Evolutionary conservation across 2,797 vertebrate species (phyloP), one percentile per base, ranked within the genome.

Genomic region (Arremon aurantiirostris): DNA sequence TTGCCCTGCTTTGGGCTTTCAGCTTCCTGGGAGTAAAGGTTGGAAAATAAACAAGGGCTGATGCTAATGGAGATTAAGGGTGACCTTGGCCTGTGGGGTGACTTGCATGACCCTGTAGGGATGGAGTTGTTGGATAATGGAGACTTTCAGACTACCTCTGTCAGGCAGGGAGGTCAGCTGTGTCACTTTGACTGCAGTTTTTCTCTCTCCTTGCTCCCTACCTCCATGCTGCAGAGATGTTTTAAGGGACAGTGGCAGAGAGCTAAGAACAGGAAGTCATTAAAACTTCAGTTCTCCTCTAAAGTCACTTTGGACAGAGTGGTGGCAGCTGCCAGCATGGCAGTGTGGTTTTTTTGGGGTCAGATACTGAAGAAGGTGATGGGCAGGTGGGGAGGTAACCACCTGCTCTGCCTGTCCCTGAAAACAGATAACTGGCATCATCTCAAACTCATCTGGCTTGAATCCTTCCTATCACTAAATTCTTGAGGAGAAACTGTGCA

Each of bases 1-100:
- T 64, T 86, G 27, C 34, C 47, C 32, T 85, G 71, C 60, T 80
- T 76, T 91, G 73, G 82, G 69, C 65, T 93, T 95, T 73, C 77
- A 52, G 13, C 26, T 85, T 93, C 71, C 60, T 93, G 89, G 77
- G 89, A 94, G 63, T 82, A 90, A 83, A 81, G 55, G 79, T 8
- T 90, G 66, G 55, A 95, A 94, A 93, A 86, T 78, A 94, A 95
- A 79, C 60, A 95, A 63, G 60, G 35, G 46, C 41, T 91, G 44
- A 91, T 63, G 87, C 49, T 91, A 64, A 86, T 70, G 59, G 87
- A 60, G 73, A 56, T 93, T 59, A 86, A 93, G 42, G 44, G 52
- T 92, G 92, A 92, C 72, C 94, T 92, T 95, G 76, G 84, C 76
- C 57, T 44, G 19, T 24, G 22, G 30, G 44, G 61, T 75, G 63